Evolutionary conservation across 2,888 invertebrate species (phyloP).

Genomic region (Hydropsyche betteni): DNA sequence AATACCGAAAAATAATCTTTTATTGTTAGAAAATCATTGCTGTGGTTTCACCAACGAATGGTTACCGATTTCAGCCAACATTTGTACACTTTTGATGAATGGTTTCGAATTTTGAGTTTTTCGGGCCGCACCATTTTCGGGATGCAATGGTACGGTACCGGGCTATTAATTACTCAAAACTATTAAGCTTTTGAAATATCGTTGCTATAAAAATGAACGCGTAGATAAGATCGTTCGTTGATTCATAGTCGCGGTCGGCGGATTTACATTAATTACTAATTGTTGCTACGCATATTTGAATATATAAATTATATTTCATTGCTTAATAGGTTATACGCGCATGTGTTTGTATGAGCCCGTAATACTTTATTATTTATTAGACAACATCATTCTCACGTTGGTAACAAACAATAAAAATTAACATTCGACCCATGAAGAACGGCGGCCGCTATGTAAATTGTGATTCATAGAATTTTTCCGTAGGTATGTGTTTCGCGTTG

Average conservation of each 20-base stretch:
- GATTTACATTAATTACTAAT: constrained; percentile 33
- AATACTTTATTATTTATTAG: constrained; percentile 31
- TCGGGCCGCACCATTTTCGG: neutral
- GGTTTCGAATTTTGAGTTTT: neutral
- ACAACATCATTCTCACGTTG: constrained; percentile 32
- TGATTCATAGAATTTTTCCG: constrained; percentile 4
- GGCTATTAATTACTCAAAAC: constrained; percentile 5
- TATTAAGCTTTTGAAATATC: constrained; percentile 31
- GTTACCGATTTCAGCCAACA: neutral
- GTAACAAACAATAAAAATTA: constrained; percentile 26
- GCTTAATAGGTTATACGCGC: constrained; percentile 38
- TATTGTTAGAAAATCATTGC: neutral
- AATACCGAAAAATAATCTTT: constrained; percentile 11
- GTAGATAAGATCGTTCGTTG: constrained; percentile 21
- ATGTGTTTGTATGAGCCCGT: neutral
- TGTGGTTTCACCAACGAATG: neutral
- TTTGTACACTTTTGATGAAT: neutral
- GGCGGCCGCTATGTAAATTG: constrained; percentile 21
- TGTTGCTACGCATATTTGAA: constrained; percentile 30
- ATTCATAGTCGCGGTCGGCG: constrained; percentile 19
- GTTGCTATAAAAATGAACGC: constrained; percentile 14
- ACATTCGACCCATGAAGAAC: constrained; percentile 1
- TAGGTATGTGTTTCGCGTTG: neutral
- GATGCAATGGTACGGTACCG: constrained; percentile 8
- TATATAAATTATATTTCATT: constrained; percentile 39